Conservation (phyloP, 2,113 vertebrate species). For the Bothrops jararaca region DNA sequence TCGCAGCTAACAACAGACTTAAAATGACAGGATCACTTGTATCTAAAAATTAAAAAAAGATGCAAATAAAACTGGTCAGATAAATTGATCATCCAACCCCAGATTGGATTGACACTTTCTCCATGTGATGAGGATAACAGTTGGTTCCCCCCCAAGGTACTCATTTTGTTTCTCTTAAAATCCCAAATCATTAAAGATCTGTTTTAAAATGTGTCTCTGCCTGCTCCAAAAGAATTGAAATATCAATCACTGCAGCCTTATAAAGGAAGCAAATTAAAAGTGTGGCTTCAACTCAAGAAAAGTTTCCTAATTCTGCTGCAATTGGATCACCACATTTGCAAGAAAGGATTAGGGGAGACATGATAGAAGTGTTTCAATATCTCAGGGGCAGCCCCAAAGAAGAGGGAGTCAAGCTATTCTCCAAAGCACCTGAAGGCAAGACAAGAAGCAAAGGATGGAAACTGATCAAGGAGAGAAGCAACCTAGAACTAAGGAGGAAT, state of each 20-base stretch:
- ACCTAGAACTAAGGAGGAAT: not conserved
- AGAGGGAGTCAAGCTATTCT: not conserved
- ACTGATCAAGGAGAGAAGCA: not conserved
- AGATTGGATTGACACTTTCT: not conserved
- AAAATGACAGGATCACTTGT: not conserved
- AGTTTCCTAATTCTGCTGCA: not conserved
- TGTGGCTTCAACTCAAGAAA: not conserved
- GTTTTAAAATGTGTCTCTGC: not conserved
- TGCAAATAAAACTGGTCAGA: not conserved
- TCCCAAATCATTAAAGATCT: not conserved
- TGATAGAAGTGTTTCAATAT: not conserved
- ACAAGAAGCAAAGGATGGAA: not conserved
- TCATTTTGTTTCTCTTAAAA: not conserved
- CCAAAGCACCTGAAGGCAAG: not conserved
- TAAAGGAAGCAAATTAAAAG: not conserved
- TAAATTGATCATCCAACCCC: not conserved
- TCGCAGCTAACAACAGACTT: not conserved
- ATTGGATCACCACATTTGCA: not conserved
- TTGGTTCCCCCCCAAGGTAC: not conserved
- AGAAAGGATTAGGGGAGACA: not conserved
- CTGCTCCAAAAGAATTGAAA: not conserved
- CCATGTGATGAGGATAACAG: not conserved
- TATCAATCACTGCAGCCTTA: not conserved
- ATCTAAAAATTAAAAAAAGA: not conserved
- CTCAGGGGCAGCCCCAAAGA: not conserved